phyloP scores from a whole-genome alignment of 2,113 vertebrate species.

The Channa maculata region DNA sequence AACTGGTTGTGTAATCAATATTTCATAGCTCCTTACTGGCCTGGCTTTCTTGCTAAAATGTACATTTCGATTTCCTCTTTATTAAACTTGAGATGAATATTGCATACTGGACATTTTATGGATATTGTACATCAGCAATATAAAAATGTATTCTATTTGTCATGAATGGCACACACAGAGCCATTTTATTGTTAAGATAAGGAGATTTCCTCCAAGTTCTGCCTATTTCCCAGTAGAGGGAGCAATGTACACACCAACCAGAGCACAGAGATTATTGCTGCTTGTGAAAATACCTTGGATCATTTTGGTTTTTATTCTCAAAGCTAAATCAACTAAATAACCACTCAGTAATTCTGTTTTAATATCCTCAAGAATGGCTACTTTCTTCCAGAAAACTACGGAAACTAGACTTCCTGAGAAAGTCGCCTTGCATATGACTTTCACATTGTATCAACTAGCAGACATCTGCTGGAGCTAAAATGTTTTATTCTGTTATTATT shows the following conservation, averaged over 20 bases:
- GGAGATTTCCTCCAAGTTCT: constrained; percentile 6
- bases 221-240: constrained; percentile 76
- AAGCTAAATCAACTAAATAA: constrained; percentile 5
- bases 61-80: not conserved
- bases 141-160: too few relatives aligned
- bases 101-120: not conserved
- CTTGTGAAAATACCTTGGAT: constrained; percentile 7
- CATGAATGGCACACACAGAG: not conserved
- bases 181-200: not conserved
- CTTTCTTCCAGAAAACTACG: not conserved
- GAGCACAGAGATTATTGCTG: not conserved
- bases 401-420: not conserved
- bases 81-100: not conserved
- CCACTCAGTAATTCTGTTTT: constrained; percentile 1
- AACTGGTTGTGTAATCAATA: not conserved
- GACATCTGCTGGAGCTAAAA: not conserved
- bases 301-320: constrained; percentile 16
- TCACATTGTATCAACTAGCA: not conserved
- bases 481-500: constrained; percentile 3
- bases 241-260: constrained; percentile 60
- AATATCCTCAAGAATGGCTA: not conserved
- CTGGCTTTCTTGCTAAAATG: not conserved
- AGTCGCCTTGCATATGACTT: not conserved
- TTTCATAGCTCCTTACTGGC: not conserved
- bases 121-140: too few relatives aligned